Base-by-base conservation (phyloP, 2,797 vertebrate species). In the Microctenopoma steveboyesi region DNA sequence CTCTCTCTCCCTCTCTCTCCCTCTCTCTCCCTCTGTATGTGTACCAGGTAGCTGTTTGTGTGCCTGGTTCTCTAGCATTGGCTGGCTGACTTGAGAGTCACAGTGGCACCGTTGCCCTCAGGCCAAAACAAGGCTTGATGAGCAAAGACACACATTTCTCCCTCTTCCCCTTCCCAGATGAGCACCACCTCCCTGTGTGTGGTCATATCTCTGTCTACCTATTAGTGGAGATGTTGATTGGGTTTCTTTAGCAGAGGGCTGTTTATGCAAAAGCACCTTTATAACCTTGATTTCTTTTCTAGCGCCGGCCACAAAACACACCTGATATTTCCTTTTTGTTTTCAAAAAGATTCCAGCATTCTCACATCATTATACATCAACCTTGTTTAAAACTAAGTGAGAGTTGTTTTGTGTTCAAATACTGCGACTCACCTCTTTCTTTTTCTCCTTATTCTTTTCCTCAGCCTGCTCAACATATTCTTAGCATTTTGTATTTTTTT, bases 51-150 rank as follows among this genome's bases (percentile, higher is more conserved):
- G 81, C 72, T 79, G 75, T 84, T 86, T 90, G 69, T 85, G 78
- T 72, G 81, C 69, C 72, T 75, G 81, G 72, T 82, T 85, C 64
- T 78, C 72, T 62, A 68, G 82, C 79, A 68, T 82, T 85, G 83
- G 74, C 81, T 81, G 80, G 66, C 63, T 84, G 83, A 82, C 85
- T 87, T 54, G 79, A 85, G 88, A 90, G 85, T 85, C 85, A 82
- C 83, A 80, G 78, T 84, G 85, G 84, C 90, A 90, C 83, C 74
- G 33, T 86, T 52, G 89, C 89, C 93, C 90, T 72, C 56, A 16
- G 91, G 92, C 92, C 91, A 92, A 91, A 93, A 92, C 85, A 91
- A 83, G 87, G 63, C 82, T 87, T 89, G 86, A 87, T 89, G 85
- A 88, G 89, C 76, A 28, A 83, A 85, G 75, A 76, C 72, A 74